phyloP scores from a whole-genome alignment of 2,888 invertebrate species.

The Meliscaeva auricollis region DNA sequence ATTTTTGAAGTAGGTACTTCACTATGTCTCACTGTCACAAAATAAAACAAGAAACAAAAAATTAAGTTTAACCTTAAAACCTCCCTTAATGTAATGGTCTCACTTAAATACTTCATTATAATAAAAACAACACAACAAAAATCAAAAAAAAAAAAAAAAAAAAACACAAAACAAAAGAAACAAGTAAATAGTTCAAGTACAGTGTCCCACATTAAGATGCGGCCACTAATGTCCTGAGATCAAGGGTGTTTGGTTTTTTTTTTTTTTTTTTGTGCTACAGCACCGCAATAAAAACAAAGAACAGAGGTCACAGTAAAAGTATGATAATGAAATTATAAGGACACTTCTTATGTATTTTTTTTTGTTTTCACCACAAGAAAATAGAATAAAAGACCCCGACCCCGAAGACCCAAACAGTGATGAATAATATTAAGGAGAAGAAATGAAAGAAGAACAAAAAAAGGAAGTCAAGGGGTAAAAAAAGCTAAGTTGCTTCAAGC shows the following conservation, averaged over 20 bases:
- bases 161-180: slow-evolving; percentile 38
- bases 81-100: slow-evolving; percentile 29
- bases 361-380: slow-evolving; percentile 24
- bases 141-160: too few relatives aligned
- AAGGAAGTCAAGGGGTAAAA: background rate
- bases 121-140: slow-evolving; percentile 42
- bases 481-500: slow-evolving; percentile 38
- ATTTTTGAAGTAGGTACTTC: background rate
- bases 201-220: slow-evolving; percentile 57
- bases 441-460: slow-evolving; percentile 8
- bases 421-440: background rate
- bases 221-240: slow-evolving; percentile 66
- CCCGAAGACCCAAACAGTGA: background rate
- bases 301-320: slow-evolving; percentile 58
- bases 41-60: slow-evolving; percentile 22
- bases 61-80: slow-evolving; percentile 38
- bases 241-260: slow-evolving; percentile 46
- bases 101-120: slow-evolving; percentile 52
- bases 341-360: slow-evolving; percentile 45
- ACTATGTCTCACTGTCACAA: background rate
- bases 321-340: slow-evolving; percentile 75
- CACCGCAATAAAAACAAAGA: slow-evolving; percentile 51
- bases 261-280: too few relatives aligned
- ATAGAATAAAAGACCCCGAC: slow-evolving; percentile 27
- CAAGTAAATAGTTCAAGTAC: slow-evolving; percentile 54